Base-by-base conservation (phyloP, 2,888 invertebrate genomes). In the Ganaspis brasiliensis region DNA sequence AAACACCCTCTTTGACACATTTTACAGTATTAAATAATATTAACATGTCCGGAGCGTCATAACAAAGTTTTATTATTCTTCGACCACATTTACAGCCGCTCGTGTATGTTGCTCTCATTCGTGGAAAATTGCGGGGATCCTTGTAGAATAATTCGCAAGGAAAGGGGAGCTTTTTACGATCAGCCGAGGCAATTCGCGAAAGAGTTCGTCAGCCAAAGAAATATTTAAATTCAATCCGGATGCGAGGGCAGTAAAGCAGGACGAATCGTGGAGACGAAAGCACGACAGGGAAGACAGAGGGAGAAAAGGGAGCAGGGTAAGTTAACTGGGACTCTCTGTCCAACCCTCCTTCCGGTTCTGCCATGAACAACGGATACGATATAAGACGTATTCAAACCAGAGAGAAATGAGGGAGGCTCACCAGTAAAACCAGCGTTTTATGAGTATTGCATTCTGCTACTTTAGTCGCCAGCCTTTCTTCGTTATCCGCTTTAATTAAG, bases 401-500 rank as follows among this genome's bases (percentile, higher is more conserved):
- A 80, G 81, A 74, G 81, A 82, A 79, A 78, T 73, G 81, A 79
- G 82, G 78, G 76, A 79, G 79, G 74, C 78, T 82, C 80, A 79
- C 78, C 80, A 84, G 82, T 86, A 87, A 86, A 87, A 84, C 83
- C 85, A 79, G 83, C 83, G 82, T 85, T 87, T 87, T 85, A 86
- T 82, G 87, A 85, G 84, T 84, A 87, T 86, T 83, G 85, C 85
- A 84, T 86, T 85, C 85, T 80, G 82, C 85, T 85, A 82, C 78
- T 82, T 80, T 79, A 76, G 81, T 79, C 74, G 70, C 75, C 79
- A 77, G 71, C 74, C 76, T 74, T 71, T 77, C 78, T 76, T 74
- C 79, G 74, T 82, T 83, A 79, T 83, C 83, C 85, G 83, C 85
- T 83, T 85, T 88, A 88, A 88, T 88, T 87, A 88, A 88, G 86